phyloP scores from a whole-genome alignment of 2,888 invertebrate genomes.

The Metacarcinus magister region DNA sequence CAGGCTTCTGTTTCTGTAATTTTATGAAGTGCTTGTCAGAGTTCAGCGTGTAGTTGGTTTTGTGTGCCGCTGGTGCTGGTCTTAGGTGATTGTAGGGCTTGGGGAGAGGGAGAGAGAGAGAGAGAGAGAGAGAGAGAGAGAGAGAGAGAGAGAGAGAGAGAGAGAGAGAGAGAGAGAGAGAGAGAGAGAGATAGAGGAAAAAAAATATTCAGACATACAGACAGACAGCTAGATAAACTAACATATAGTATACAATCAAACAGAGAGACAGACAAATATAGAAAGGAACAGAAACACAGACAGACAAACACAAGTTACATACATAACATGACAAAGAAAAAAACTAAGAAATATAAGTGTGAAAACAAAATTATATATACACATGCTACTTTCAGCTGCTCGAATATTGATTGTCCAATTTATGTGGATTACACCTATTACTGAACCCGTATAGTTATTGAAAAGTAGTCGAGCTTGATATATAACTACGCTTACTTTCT shows the following conservation, averaged over 20 bases:
- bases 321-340: not conserved
- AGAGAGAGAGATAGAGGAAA: not conserved
- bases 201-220: not conserved
- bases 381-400: not conserved
- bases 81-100: not conserved
- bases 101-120: not conserved
- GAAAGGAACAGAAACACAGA: not conserved
- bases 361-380: not conserved
- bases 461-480: not conserved
- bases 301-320: not conserved
- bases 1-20: not conserved
- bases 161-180: slow-evolving; percentile 3
- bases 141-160: not conserved
- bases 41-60: not conserved
- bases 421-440: not conserved
- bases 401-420: slow-evolving; percentile 47
- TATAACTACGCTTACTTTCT: not conserved
- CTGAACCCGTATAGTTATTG: not conserved
- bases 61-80: not conserved
- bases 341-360: not conserved
- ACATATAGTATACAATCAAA: not conserved
- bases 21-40: not conserved
- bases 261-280: not conserved
- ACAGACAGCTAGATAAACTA: not conserved
- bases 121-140: not conserved